Conservation (phyloP, 2,113 vertebrate genomes). For the Cacatua alba region DNA sequence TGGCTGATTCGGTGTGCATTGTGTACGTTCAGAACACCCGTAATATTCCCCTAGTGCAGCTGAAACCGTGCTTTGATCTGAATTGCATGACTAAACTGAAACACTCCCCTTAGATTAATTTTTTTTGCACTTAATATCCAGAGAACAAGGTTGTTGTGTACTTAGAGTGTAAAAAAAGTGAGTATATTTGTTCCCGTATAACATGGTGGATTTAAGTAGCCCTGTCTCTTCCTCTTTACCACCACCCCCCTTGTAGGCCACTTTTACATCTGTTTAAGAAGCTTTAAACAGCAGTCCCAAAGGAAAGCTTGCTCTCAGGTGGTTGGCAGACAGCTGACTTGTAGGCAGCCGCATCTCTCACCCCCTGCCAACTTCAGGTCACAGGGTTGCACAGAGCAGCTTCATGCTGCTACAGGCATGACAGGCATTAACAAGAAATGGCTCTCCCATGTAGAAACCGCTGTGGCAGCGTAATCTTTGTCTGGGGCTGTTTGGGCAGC, state of each 20-base stretch:
- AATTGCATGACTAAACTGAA: background rate
- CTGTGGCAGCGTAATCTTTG: constrained; percentile 48
- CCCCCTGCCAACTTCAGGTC: background rate
- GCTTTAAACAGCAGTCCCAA: background rate
- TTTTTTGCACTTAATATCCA: background rate
- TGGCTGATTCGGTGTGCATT: background rate
- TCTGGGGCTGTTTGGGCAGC: background rate
- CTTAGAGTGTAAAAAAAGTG: background rate
- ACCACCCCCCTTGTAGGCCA: background rate
- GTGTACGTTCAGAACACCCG: background rate
- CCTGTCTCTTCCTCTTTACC: background rate
- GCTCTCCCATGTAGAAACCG: background rate
- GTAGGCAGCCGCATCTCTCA: background rate
- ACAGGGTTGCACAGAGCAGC: background rate
- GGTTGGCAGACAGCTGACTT: background rate
- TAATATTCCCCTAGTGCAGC: background rate
- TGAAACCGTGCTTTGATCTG: background rate
- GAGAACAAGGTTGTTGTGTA: background rate
- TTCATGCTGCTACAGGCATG: background rate
- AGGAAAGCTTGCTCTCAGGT: background rate
- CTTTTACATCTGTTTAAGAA: background rate
- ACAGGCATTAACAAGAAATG: background rate
- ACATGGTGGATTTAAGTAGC: background rate
- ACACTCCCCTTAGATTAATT: background rate
- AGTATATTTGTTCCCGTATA: background rate